Conservation (phyloP, 2,797 vertebrate species). For the Sebastes vulpes region DNA sequence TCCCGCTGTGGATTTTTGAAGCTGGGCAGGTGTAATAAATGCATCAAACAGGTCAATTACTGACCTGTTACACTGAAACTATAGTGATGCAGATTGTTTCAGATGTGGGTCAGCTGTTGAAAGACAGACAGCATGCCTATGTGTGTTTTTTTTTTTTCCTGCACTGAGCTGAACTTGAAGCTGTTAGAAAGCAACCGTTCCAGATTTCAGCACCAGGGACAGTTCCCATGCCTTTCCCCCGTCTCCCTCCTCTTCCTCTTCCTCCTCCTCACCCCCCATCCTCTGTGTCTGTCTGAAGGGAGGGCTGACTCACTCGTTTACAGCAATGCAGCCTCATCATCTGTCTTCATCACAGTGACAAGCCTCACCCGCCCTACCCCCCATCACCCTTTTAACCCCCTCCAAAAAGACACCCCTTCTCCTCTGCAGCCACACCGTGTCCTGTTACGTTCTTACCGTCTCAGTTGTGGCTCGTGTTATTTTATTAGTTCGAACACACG, state of each 20-base stretch:
- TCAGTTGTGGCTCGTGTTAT: background rate
- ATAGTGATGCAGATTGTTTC: background rate
- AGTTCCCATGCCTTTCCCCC: constrained; percentile 58
- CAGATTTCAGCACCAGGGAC: constrained; percentile 80
- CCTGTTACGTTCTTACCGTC: background rate
- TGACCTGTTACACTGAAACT: constrained; percentile 10
- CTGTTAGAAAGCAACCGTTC: constrained; percentile 41
- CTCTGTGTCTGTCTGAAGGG: constrained; percentile 53
- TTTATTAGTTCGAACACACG: constrained; percentile 11
- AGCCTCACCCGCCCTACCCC: constrained; percentile 1
- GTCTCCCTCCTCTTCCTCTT: constrained; percentile 11
- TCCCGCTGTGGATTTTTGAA: constrained; percentile 24
- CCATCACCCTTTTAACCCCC: background rate
- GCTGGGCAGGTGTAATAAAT: background rate
- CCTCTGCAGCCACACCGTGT: background rate
- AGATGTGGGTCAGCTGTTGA: constrained; percentile 37
- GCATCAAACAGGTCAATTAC: constrained; percentile 1
- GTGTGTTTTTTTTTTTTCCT: background rate
- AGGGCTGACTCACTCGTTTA: constrained; percentile 79
- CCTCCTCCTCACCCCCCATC: constrained; percentile 10
- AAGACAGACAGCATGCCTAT: background rate
- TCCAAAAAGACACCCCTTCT: background rate
- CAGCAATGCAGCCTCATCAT: constrained; percentile 81
- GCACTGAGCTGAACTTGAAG: constrained; percentile 28
- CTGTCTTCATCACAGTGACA: constrained; percentile 73